phyloP scores from a whole-genome alignment of 2,888 invertebrate genomes.

The Cremastinae sp. region DNA sequence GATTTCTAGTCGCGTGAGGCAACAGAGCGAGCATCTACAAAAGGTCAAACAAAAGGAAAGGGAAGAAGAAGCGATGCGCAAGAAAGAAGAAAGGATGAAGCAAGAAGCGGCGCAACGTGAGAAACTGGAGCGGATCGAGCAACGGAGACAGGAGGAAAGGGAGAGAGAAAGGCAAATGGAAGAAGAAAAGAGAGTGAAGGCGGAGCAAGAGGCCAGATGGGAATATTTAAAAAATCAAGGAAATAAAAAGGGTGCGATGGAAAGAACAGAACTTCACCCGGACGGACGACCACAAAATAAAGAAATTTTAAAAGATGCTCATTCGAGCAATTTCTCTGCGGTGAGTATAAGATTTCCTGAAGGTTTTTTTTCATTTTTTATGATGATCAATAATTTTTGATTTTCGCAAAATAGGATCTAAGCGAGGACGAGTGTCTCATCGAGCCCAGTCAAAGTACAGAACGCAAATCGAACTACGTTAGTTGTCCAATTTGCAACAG shows the following conservation, averaged over 20 bases:
- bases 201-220: conserved; percentile 34
- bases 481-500: conserved; percentile 73
- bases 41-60: conserved; percentile 48
- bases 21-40: conserved; percentile 23
- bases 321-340: conserved; percentile 6
- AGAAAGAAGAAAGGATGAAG: conserved; percentile 21
- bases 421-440: conserved; percentile 23
- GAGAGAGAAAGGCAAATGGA: conserved; percentile 5
- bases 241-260: conserved; percentile 5
- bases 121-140: conserved; percentile 28
- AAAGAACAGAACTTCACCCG: conserved; percentile 58
- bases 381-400: not conserved
- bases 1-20: conserved; percentile 19
- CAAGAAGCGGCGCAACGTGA: conserved; percentile 9
- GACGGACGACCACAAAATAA: conserved; percentile 35
- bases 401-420: conserved; percentile 46
- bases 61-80: conserved; percentile 13
- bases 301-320: conserved; percentile 14
- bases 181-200: conserved; percentile 25
- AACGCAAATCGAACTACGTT: not conserved
- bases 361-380: not conserved
- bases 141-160: conserved; percentile 35
- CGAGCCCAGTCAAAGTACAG: conserved; percentile 37
- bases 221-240: conserved; percentile 2
- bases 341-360: conserved; percentile 24